phyloP scores from a whole-genome alignment of 2,888 invertebrate genomes.

The Ischnura elegans region DNA sequence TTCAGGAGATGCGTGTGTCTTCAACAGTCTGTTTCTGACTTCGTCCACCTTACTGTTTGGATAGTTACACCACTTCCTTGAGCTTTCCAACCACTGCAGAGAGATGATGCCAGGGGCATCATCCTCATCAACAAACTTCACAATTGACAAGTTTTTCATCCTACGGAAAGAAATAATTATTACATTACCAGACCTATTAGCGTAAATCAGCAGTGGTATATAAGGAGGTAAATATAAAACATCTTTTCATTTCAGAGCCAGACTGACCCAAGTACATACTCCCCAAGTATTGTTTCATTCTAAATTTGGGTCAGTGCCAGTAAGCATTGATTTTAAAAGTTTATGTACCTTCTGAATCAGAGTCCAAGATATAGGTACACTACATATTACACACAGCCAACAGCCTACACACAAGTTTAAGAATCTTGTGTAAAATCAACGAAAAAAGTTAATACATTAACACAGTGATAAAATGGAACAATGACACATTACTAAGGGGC shows the following conservation, averaged over 20 bases:
- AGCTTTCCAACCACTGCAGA: background rate
- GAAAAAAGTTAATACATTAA: background rate
- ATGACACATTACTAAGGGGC: background rate
- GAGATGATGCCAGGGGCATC: background rate
- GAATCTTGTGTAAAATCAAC: background rate
- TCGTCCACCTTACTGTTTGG: background rate
- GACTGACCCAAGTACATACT: background rate
- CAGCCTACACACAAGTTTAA: background rate
- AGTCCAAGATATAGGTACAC: background rate
- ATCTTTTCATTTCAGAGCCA: background rate
- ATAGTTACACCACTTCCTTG: too few relatives aligned
- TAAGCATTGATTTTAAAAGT: background rate
- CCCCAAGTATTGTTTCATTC: background rate
- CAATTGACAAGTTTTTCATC: background rate
- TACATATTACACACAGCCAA: background rate
- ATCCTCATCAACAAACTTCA: background rate
- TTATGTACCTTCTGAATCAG: background rate
- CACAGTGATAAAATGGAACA: background rate
- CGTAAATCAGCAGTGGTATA: background rate
- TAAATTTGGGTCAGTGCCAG: background rate
- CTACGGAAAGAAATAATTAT: background rate
- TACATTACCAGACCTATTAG: background rate
- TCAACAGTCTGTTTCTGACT: background rate
- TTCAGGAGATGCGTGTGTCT: background rate
- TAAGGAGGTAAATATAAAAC: background rate